Base-by-base conservation (phyloP, 2,888 invertebrate genomes). In the Oscheius sp. region DNA sequence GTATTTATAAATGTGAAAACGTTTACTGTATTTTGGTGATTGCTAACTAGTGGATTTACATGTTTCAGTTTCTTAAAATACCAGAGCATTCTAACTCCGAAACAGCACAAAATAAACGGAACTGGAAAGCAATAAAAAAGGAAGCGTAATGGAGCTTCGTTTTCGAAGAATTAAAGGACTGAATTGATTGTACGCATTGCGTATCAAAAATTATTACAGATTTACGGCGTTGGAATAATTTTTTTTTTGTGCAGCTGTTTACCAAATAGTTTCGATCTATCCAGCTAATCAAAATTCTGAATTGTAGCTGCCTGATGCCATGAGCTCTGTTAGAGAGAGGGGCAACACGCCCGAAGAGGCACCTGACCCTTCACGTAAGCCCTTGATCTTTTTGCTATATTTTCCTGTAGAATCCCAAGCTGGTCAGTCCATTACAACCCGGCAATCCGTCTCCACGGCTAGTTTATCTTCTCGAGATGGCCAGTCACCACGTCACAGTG, bases 381-480 rank as follows among this genome's bases (percentile, higher is more conserved):
- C 7, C 29, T 58, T 25, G 29, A 27, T 25, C 12, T 58, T 27
- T 6, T 2, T n/a, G 2, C 2, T 16, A 16, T 58, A 12, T 21
- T 27, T 58, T n/a, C n/a, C n/a, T 25, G n/a, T 27, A 58, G 58
- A 58, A 25, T 9, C 9, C 5, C 61, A 61, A 18, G 18, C 29
- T 43, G 61, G 61, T 2, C 58, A 58, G 58, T 58, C 58, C 27
- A 27, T 27, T 58, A 23, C n/a, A n/a, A n/a, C 27, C n/a, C 58
- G 58, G 12, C 61, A 61, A 12, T 61, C 61, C n/a, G 43, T 25
- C 6, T 61, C 61, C 7, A 61, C 61, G 25, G 25, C n/a, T 21
- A 61, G 61, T 43, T 61, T 43, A 43, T 61, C 61, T 21, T 61
- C 61, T 13, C 41, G 61, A 43, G 61, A 61, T 61, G 61, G 61